Base-by-base conservation (phyloP, 2,888 invertebrate species). In the Phragmatobia fuliginosa region DNA sequence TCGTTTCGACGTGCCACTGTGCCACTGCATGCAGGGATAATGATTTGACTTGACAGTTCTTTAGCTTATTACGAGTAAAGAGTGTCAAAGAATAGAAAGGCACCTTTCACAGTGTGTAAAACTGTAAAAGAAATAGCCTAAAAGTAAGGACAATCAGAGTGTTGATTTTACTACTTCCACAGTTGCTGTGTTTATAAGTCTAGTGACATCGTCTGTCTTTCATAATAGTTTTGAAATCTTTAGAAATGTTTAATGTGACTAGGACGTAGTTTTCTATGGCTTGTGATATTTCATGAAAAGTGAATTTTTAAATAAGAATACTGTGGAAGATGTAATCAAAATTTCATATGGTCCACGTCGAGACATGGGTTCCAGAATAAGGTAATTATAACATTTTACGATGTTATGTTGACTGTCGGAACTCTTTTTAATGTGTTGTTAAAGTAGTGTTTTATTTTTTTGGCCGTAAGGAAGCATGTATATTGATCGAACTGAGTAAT, bases 291-390 rank as follows among this genome's bases (percentile, higher is more conserved):
- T 89, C 85, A 79, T 88, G 85, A 90, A 84, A 77, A 85, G 83
- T 84, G 71, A 83, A 82, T 82, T 85, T 52, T 82, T 78, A 71
- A 79, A 75, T 68, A 82, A 82, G 67, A 77, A 80, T 82, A 79
- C 79, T 70, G 82, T 83, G 74, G 89, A 93, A 91, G 81, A 90
- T 90, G 90, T 91, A 90, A 91, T 85, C 86, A 84, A 87, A 90
- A 89, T 86, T 87, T 86, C 74, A 76, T 81, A 82, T 87, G 81
- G 76, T 90, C 90, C 92, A 93, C 91, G 90, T 92, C 87, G 89
- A 92, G 92, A 90, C 87, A 94, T 94, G 94, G 94, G 94, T 92
- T 94, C 94, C 90, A 92, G 94, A 91, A 83, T 94, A 87, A 91
- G 94, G 94, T 94, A 91, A 87, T 78, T 83, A 78, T 66, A 71